Percentiles rank a stretch among this genome's conserved stretches.
Conservation (phyloP, 2,888 invertebrate species). For the Emmelina monodactyla region DNA sequence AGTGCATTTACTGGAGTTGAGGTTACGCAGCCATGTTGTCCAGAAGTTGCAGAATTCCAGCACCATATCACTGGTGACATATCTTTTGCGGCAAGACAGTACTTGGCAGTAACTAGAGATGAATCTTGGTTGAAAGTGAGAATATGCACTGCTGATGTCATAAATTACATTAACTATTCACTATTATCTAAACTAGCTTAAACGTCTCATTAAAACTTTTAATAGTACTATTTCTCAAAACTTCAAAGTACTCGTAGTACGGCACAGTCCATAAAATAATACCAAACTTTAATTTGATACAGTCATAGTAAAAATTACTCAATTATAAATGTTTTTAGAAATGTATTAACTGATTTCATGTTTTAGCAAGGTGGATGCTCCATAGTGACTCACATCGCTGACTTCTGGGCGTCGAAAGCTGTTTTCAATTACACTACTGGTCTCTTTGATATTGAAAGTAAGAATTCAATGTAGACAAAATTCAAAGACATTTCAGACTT, state of each 20-base stretch:
- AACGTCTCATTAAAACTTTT: no score
- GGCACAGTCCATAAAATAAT: no score
- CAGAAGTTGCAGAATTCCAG: constrained; percentile 61
- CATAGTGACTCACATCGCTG: constrained; percentile 63
- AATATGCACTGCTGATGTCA: not conserved
- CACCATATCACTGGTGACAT: constrained; percentile 69
- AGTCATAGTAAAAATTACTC: no score
- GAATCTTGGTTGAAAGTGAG: constrained; percentile 51
- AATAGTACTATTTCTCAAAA: no score
- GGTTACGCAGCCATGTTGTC: constrained; percentile 68
- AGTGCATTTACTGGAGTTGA: constrained; percentile 69
- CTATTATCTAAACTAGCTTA: no score
- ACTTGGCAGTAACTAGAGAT: constrained; percentile 46
- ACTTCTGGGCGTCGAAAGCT: constrained; percentile 66
- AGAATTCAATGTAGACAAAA: constrained; percentile 12
- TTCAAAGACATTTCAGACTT: no score
- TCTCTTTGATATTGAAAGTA: constrained; percentile 59
- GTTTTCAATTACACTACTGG: constrained; percentile 51
- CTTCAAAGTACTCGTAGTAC: no score
- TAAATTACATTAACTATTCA: no score
- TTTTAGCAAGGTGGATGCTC: constrained; percentile 65
- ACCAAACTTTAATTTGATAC: no score
- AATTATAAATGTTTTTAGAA: constrained; percentile 1
- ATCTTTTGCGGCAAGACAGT: constrained; percentile 57
- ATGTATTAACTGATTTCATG: constrained; percentile 5